These are phyloP conservation scores for Noctua comes DNA, from an alignment of 2,888 invertebrate genomes.

Conservation along the genomic window DNA sequence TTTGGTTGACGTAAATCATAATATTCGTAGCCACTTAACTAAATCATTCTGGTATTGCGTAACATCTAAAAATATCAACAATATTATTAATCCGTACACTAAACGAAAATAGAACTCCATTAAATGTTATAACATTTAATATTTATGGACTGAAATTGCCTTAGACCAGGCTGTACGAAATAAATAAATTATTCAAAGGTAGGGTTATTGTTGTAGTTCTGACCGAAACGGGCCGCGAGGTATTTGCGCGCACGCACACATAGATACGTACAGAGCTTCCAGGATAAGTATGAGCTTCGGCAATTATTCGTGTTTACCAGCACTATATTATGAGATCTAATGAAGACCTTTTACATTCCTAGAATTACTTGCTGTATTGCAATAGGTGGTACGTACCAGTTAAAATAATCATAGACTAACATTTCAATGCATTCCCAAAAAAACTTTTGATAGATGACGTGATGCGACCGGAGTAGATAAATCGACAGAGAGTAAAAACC, in stretches of 20 bases:
- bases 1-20: neutral
- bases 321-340: neutral
- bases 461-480: neutral
- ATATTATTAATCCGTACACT: neutral
- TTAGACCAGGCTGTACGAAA: neutral
- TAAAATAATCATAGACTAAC: no score
- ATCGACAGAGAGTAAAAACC: neutral
- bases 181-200: slow-evolving; percentile 42
- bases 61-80: slow-evolving; percentile 17
- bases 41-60: slow-evolving; percentile 1
- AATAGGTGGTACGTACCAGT: neutral
- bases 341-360: neutral
- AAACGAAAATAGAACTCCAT: slow-evolving; percentile 39
- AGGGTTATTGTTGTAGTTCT: slow-evolving; percentile 17
- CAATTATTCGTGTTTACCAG: neutral
- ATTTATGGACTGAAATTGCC: slow-evolving; percentile 33
- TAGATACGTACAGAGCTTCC: neutral
- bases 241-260: neutral
- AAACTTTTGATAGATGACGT: neutral
- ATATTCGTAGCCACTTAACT: slow-evolving; percentile 15
- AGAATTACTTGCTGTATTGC: neutral
- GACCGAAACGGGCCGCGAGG: neutral
- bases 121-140: slow-evolving; percentile 26
- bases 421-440: no score
- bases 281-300: neutral